Evolutionary conservation across 2,113 vertebrate species (phyloP).

Genomic region (Nematolebias whitei): DNA sequence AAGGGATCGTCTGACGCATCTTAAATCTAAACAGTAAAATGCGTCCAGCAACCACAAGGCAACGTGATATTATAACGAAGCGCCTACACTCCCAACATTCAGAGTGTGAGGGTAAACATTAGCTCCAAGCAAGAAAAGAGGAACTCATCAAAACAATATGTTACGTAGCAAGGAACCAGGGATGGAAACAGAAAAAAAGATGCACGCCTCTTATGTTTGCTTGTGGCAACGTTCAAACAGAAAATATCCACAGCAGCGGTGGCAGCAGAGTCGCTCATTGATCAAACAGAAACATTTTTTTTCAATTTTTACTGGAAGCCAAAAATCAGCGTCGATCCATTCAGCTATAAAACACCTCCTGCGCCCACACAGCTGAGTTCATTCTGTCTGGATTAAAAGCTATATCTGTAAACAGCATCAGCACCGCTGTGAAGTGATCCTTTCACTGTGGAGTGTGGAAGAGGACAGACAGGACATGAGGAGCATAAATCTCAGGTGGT

Average conservation of each 20-base stretch:
- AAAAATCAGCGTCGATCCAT: constrained; percentile 34
- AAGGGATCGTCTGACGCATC: not conserved
- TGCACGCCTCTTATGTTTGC: not conserved
- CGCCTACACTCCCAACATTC: constrained; percentile 32
- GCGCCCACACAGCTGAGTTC: constrained; percentile 30
- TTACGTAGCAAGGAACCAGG: constrained; percentile 7
- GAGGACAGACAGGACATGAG: constrained; percentile 4
- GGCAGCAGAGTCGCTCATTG: constrained; percentile 19
- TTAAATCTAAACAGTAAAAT: constrained; percentile 4
- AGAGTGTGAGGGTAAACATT: constrained; percentile 15
- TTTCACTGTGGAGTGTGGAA: constrained; percentile 23
- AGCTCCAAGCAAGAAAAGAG: constrained; percentile 18
- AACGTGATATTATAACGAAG: constrained; percentile 24
- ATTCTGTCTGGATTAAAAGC: constrained; percentile 53
- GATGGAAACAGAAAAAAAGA: not conserved
- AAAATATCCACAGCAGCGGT: not conserved
- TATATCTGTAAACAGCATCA: constrained; percentile 52
- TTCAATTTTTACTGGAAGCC: constrained; percentile 20
- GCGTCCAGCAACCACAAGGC: constrained; percentile 14
- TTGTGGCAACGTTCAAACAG: constrained; percentile 22
- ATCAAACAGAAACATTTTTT: constrained; percentile 31
- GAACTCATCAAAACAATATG: constrained; percentile 4
- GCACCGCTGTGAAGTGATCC: constrained; percentile 29
- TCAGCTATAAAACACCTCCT: constrained; percentile 41
- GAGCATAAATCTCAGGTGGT: too few species aligned